Percentiles rank a stretch among this genome's conserved stretches.
These are phyloP conservation scores for Gymnosoma rotundatum DNA, from an alignment of 2,888 invertebrate genomes.

Conservation along the genomic window DNA sequence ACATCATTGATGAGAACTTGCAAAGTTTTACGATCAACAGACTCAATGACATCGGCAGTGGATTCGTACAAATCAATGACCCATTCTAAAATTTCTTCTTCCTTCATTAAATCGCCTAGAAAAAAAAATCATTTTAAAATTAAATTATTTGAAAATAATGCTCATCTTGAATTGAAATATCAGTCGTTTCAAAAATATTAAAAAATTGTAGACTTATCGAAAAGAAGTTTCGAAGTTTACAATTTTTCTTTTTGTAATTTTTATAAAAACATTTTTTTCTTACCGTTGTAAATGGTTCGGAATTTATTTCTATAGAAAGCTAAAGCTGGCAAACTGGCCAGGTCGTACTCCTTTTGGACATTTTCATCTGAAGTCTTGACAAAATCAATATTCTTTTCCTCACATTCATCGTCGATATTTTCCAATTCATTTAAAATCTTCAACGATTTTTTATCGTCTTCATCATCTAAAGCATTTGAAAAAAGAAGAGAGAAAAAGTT, in stretches of 20 bases:
- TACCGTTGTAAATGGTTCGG: constrained; percentile 91
- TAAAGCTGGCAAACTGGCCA: constrained; percentile 90
- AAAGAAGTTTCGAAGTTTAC: no score
- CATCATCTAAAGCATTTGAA: constrained; percentile 88
- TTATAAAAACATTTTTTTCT: constrained; percentile 19
- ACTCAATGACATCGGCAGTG: constrained; percentile 94
- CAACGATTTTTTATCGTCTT: constrained; percentile 94
- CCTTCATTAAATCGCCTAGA: constrained; percentile 91
- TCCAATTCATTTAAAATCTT: constrained; percentile 94
- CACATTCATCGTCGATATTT: constrained; percentile 96
- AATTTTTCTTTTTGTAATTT: no score
- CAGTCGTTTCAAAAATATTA: no score
- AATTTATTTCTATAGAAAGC: constrained; percentile 94
- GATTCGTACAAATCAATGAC: constrained; percentile 92
- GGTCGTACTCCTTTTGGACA: constrained; percentile 93
- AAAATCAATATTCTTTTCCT: constrained; percentile 94
- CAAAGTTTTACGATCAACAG: constrained; percentile 93
- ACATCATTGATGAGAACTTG: constrained; percentile 94
- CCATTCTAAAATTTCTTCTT: constrained; percentile 95
- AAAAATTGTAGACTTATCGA: no score
- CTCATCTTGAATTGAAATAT: no score
- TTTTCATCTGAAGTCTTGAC: constrained; percentile 95
- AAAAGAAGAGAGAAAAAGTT: constrained; percentile 34
- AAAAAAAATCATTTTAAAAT: background rate
- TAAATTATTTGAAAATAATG: background rate